Percentiles rank a stretch among this genome's conserved stretches.
Conservation (phyloP, 2,113 vertebrate species). For the Pithys albifrons region DNA sequence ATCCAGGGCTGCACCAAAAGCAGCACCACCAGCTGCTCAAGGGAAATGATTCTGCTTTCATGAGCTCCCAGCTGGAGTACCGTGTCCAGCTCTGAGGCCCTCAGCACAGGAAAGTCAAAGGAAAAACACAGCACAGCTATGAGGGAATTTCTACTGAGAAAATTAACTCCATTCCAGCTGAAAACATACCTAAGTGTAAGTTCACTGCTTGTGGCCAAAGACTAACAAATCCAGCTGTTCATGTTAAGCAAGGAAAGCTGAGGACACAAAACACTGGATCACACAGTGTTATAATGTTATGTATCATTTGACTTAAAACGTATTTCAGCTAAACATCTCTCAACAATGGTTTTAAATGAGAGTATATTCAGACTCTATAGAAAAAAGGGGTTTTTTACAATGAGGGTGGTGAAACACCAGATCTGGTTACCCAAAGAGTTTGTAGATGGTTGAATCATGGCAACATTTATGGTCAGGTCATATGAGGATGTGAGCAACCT, state of each 20-base stretch:
- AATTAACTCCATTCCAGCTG: background rate
- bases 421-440: background rate
- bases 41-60: background rate
- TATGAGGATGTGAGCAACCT: background rate
- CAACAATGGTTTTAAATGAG: background rate
- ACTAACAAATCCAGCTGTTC: background rate
- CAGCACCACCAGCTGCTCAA: background rate
- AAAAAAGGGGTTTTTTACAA: background rate
- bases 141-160: background rate
- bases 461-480: background rate
- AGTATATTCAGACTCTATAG: background rate
- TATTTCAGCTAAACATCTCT: background rate
- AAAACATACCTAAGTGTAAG: background rate
- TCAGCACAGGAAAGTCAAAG: background rate
- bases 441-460: background rate
- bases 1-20: background rate
- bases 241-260: background rate
- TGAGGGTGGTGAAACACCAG: background rate
- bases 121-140: background rate
- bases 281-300: background rate
- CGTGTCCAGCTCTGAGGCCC: background rate
- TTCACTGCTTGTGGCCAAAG: background rate
- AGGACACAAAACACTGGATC: background rate
- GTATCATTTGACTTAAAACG: background rate
- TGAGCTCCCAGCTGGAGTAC: background rate